Evolutionary conservation across 2,888 invertebrate species (phyloP).

Genomic region (Ophioninae sp.): DNA sequence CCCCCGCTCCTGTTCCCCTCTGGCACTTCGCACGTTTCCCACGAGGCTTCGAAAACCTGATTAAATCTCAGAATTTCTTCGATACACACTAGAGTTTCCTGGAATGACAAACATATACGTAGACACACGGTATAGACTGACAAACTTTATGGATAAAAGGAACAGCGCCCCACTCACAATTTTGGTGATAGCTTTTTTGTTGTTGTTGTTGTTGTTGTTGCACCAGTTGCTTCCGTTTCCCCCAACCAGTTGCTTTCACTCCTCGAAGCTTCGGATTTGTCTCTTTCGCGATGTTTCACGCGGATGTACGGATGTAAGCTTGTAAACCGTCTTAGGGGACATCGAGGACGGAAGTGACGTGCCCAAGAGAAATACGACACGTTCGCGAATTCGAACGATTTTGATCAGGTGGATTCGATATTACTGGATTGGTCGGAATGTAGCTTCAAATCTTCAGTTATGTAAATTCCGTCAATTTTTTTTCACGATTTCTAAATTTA

Average conservation of each 20-base stretch:
- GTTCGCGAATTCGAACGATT: not conserved
- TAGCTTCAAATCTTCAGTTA: no score
- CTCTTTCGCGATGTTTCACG: constrained; percentile 32
- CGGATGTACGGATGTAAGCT: not conserved
- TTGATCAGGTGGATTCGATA: not conserved
- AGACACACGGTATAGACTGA: constrained; percentile 3
- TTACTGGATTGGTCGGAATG: no score
- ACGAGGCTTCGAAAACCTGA: no score
- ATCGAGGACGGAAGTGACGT: not conserved
- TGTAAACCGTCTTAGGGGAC: constrained; percentile 31
- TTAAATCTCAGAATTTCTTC: constrained; percentile 57
- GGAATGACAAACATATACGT: not conserved
- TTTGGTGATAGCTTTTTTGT: constrained; percentile 21
- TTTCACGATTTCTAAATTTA: no score
- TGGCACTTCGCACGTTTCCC: no score
- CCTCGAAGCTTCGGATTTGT: constrained; percentile 46
- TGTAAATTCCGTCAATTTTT: no score
- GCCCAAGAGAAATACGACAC: not conserved
- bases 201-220: constrained; percentile 34
- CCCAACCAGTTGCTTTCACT: constrained; percentile 60
- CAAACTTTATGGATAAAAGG: constrained; percentile 21
- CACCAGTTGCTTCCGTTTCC: constrained; percentile 62
- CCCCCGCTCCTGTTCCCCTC: no score
- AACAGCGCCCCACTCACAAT: constrained; percentile 36
- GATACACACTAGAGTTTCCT: constrained; percentile 46